A percentile compares a stretch with the other conserved stretches of the same genome.
Conservation (phyloP, 92 coral and sea anemone genomes). For the Pocillopora grandis region DNA sequence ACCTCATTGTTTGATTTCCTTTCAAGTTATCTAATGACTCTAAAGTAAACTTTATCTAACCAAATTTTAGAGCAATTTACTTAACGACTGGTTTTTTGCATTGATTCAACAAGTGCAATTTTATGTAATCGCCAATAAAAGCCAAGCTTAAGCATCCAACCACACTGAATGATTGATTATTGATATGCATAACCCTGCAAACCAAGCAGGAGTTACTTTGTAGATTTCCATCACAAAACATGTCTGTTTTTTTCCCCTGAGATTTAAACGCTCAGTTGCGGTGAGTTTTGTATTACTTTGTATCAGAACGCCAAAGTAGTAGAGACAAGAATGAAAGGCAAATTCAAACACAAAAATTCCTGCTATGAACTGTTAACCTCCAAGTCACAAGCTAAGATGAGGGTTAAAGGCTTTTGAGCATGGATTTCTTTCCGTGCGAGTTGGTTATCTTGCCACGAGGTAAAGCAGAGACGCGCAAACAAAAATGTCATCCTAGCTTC, state of each 20-base stretch:
- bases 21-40: slow-evolving; percentile 1
- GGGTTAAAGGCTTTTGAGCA: too few relatives aligned
- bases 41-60: not conserved
- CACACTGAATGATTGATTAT: not conserved
- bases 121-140: not conserved
- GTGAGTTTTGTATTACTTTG: not conserved
- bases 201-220: not conserved
- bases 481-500: not conserved
- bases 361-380: not conserved
- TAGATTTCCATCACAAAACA: slow-evolving; percentile 22
- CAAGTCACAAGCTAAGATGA: too few relatives aligned
- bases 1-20: slow-evolving; percentile 21
- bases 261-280: not conserved
- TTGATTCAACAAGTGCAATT: too few relatives aligned
- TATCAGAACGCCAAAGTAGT: not conserved
- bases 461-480: not conserved
- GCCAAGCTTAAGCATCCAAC: too few relatives aligned
- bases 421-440: too few relatives aligned
- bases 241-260: not conserved
- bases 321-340: not conserved
- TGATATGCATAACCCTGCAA: too few relatives aligned
- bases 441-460: not conserved
- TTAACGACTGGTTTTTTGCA: not conserved
- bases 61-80: not conserved
- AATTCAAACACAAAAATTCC: too few relatives aligned